Base-by-base conservation (phyloP, 2,888 invertebrate species). In the Glomeris marginata region DNA sequence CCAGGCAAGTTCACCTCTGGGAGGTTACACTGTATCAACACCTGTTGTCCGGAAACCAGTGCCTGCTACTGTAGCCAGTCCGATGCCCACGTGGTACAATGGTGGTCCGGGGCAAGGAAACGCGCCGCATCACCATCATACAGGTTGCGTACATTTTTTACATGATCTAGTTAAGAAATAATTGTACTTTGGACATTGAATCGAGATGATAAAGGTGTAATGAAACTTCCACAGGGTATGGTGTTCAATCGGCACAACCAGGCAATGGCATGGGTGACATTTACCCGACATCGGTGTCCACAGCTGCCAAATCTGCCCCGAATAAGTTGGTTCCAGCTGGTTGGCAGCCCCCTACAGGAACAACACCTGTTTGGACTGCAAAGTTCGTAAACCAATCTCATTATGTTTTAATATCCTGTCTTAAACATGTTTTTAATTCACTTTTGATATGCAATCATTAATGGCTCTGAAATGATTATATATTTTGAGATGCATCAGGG, bases 31-130 rank as follows among this genome's bases (percentile, higher is more conserved):
- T 37, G 55, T 59, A n/a, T 58, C 59, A 6, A 57, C 63, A 33
- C 62, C 66, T 36, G 57, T 65, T 50, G 58, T 66, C 50, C 60
- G 67, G 50, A 64, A 74, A 55, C 72, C 74, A 36, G 67, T 74
- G 38, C 69, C 74, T 33, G 28, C 28, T 28, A 28, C 28, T 8
- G 66, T 72, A 21, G 63, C 69, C 37, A 71, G 66, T 58, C 68
- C 71, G 40, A 60, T 69, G 44, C 53, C 53, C 2, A 50, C 47
- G 38, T 53, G 53, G 53, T 72, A 70, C 58, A 51, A 36, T 33
- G 28, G 34, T n/a, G 40, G 34, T 28, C 28, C 28, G 8, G 4
- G 28, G 4, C 28, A 28, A 28, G 28, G 3, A 8, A 28, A 28
- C 28, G 28, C 28, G 28, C 28, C 8, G 28, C 28, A 28, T 28